A percentile compares a stretch with the other conserved stretches of the same genome.
Evolutionary conservation across 2,113 vertebrate species (phyloP).

Genomic region (Litocranius walleri): DNA sequence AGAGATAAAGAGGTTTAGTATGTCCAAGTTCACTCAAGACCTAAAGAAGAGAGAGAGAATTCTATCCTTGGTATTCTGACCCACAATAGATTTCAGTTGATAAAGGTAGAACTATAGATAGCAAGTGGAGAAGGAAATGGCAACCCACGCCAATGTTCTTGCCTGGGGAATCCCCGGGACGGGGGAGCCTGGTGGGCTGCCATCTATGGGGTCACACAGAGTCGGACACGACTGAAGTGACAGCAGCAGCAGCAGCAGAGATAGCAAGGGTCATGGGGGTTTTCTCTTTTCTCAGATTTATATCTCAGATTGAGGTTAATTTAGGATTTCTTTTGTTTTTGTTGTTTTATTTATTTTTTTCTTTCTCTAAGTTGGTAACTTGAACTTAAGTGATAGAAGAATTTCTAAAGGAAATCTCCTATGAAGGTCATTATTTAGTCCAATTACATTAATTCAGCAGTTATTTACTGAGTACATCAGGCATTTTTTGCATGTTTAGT

Average conservation of each 20-base stretch:
- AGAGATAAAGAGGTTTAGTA: not conserved
- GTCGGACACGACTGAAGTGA: too few relatives aligned
- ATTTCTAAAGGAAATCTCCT: not conserved
- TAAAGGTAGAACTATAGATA: not conserved
- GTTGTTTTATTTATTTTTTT: not conserved
- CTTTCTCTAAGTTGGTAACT: not conserved
- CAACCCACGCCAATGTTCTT: too few relatives aligned
- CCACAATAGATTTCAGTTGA: not conserved
- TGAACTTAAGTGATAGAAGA: not conserved
- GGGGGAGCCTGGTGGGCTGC: too few relatives aligned
- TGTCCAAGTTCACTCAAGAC: not conserved
- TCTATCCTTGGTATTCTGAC: not conserved
- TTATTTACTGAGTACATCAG: not conserved
- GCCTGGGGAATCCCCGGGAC: too few relatives aligned
- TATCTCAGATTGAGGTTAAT: not conserved
- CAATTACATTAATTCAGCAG: not conserved
- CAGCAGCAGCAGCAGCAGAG: too few relatives aligned
- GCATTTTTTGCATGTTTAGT: not conserved
- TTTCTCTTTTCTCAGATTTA: not conserved
- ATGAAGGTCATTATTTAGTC: not conserved
- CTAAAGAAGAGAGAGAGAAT: not conserved
- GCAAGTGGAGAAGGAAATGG: too few relatives aligned
- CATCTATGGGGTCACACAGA: too few relatives aligned
- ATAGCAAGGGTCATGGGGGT: not conserved
- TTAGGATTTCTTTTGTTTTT: not conserved